These are phyloP conservation scores for Plagiodera versicolora DNA, from an alignment of 2,888 invertebrate species.

Conservation along the genomic window DNA sequence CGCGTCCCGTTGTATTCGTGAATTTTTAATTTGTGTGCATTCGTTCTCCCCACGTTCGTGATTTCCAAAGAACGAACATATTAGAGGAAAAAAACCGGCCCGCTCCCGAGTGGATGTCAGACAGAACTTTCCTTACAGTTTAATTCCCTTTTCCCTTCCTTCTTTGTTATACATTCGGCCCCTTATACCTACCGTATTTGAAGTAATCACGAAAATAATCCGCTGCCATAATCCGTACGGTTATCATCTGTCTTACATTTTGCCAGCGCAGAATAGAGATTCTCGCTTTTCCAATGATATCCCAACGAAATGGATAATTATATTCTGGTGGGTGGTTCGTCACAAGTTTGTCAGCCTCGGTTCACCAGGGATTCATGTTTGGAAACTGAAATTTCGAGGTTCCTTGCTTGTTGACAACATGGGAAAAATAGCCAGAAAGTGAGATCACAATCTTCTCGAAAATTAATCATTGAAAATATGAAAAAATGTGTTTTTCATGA, in stretches of 20 bases:
- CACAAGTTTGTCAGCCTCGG: slow-evolving; percentile 3
- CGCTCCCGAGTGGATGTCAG: slow-evolving; percentile 15
- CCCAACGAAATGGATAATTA: slow-evolving; percentile 9
- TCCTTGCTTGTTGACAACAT: too few relatives aligned
- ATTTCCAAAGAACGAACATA: slow-evolving; percentile 29
- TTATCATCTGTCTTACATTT: slow-evolving; percentile 22
- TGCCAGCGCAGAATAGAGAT: slow-evolving; percentile 1
- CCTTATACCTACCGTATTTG: slow-evolving; percentile 6
- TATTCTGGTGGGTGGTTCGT: slow-evolving; percentile 8
- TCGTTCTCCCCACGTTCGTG: slow-evolving; percentile 27
- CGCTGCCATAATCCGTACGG: slow-evolving; percentile 16
- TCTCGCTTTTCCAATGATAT: slow-evolving; percentile 13
- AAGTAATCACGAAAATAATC: slow-evolving; percentile 25
- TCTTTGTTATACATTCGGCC: slow-evolving; percentile 20
- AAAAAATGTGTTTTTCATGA: too few relatives aligned
- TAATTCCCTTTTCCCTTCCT: slow-evolving; percentile 18
- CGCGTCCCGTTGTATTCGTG: slow-evolving; percentile 28
- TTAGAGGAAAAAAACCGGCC: slow-evolving; percentile 14
- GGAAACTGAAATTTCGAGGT: background rate
- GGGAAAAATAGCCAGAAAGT: too few relatives aligned
- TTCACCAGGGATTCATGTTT: background rate
- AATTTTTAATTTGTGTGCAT: slow-evolving; percentile 32
- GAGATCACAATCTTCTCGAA: too few relatives aligned
- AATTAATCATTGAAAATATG: too few relatives aligned
- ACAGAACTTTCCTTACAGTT: slow-evolving; percentile 18